Evolutionary conservation across 1,140 invertebrate species (phyloP), one percentile per base, ranked within the genome.

Genomic region (Cylas formicarius): DNA sequence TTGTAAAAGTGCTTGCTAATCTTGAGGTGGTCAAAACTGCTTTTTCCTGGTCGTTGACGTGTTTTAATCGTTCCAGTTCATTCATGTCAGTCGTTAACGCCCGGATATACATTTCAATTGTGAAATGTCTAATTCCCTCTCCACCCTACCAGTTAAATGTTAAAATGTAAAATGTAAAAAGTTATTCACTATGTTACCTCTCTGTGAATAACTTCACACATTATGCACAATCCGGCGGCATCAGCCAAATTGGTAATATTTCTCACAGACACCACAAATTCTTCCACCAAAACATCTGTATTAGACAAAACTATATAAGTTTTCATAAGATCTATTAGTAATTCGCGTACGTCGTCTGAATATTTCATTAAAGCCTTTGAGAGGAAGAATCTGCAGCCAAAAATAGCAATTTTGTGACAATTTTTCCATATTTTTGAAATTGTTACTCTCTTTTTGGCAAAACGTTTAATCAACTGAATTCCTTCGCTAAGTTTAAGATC

Each of bases 31-130:
- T 71, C 49, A 73, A 71, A 14, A 65, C 60, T 13, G 71, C 67
- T 53, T 72, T 72, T 14, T 72, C 70, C 26, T 68, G 67, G 40
- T 78, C 61, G 14, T 73, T 72, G 1, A 67, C 60, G 28, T 48
- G 53, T 62, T 84, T 84, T 23, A 77, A 74, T 44, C 70, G 74
- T 57, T 86, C 81, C 52, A 86, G 57, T 56, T 81, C 77, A 54
- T 86, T 87, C 74, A 85, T 80, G 54, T 85, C 82, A 4, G 76
- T 74, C 3, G 80, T 83, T 36, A 86, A 70, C 0, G 80, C 82
- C 40, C 77, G 71, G 16, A 86, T 79, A 57, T 83, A 84, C 13
- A 86, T 57, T 58, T 85, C 81, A 34, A 84, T 81, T 6, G 78
- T 74, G 39, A 84, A 72, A 10, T 78, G 68, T 51, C 75, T 76